Evolutionary conservation across 1,140 invertebrate species (phyloP).

Genomic region (Lethrus apterus): DNA sequence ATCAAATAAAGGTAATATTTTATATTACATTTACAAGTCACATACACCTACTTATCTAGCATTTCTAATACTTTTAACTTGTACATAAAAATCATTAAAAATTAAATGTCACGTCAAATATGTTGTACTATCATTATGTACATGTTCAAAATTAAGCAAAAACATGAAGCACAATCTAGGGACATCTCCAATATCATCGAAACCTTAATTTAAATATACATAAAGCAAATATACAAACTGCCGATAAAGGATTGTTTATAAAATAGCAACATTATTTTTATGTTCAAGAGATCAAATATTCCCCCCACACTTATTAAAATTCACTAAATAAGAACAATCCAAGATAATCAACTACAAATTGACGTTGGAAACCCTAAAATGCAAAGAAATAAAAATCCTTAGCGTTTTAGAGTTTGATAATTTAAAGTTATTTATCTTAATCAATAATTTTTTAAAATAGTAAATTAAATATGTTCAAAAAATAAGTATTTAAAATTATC

Average conservation of each 20-base stretch:
- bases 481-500: constrained; percentile 9
- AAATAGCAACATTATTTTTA: no score
- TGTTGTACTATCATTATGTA: constrained; percentile 6
- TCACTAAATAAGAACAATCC: no score
- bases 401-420: constrained; percentile 2
- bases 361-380: no score
- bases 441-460: constrained; percentile 5
- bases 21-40: constrained; percentile 10
- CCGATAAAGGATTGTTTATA: no score
- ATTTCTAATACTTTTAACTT: constrained; percentile 12
- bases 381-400: no score
- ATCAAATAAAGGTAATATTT: constrained; percentile 13
- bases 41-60: constrained; percentile 8
- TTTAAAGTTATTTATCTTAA: neutral
- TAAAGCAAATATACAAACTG: no score
- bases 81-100: constrained; percentile 10
- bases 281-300: no score
- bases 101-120: neutral
- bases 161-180: constrained; percentile 4
- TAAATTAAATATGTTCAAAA: constrained; percentile 7
- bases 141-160: constrained; percentile 4
- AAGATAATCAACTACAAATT: no score
- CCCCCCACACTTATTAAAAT: no score
- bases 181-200: neutral
- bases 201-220: neutral